Evolutionary conservation across 53 echinoderm and acorn worm species (phyloP).

Genomic region (Hippasteria phrygiana): DNA sequence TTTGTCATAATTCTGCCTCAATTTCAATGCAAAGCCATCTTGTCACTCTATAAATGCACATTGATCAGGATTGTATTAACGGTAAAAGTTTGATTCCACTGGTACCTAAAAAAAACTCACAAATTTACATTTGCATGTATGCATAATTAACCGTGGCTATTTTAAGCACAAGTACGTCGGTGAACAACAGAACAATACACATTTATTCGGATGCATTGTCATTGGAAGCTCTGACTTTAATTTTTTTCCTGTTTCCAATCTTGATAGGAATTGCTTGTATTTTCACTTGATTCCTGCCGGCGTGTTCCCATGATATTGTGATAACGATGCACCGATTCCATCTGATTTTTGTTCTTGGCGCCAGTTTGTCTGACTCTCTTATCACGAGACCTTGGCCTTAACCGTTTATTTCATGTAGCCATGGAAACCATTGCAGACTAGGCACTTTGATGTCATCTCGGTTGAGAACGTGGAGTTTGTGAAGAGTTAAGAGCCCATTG

Average conservation of each 20-base stretch:
- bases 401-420: constrained; percentile 47
- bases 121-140: too few species aligned
- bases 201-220: background rate
- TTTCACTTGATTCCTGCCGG: background rate
- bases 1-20: too few species aligned
- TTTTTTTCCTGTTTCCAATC: background rate
- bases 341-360: constrained; percentile 52
- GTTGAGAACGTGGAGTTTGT: background rate
- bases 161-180: too few species aligned
- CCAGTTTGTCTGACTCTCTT: constrained; percentile 41
- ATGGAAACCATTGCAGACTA: constrained; percentile 24
- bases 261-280: background rate
- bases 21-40: too few species aligned
- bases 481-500: background rate
- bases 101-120: too few species aligned
- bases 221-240: background rate
- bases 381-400: constrained; percentile 45
- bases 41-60: too few species aligned
- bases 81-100: too few species aligned
- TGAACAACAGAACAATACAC: background rate
- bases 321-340: background rate
- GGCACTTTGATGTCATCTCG: constrained; percentile 18
- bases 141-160: too few species aligned
- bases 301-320: constrained; percentile 7
- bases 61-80: too few species aligned